Percentiles rank a stretch among this genome's conserved stretches.
Conservation (phyloP, 2,797 vertebrate genomes). For the Ambastaia sidthimunki region DNA sequence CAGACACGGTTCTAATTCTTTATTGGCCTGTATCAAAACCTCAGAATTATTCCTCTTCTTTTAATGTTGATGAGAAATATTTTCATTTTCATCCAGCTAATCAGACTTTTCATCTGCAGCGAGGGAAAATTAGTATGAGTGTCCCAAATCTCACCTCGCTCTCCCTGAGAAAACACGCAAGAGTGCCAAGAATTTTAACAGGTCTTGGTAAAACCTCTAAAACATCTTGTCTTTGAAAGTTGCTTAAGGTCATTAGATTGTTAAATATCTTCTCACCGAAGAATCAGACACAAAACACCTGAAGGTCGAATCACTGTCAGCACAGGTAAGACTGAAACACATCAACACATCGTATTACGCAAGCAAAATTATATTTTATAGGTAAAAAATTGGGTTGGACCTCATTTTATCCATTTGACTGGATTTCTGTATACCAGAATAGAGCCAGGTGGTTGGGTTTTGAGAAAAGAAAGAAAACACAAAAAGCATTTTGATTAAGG, state of each 20-base stretch:
- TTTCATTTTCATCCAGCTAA: slow-evolving; percentile 56
- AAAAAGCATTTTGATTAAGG: not conserved
- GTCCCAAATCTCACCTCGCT: slow-evolving; percentile 47
- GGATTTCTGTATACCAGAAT: not conserved
- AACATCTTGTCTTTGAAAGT: slow-evolving; percentile 40
- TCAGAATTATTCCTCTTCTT: slow-evolving; percentile 63
- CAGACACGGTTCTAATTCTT: slow-evolving; percentile 69
- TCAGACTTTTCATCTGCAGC: slow-evolving; percentile 56
- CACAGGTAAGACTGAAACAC: not conserved
- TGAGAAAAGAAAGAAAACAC: not conserved
- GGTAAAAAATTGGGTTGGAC: not conserved
- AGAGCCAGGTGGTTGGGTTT: not conserved
- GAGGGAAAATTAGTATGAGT: slow-evolving; percentile 56
- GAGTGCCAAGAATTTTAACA: slow-evolving; percentile 49
- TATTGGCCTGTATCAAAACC: slow-evolving; percentile 67
- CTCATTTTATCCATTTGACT: not conserved
- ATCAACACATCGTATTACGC: no score
- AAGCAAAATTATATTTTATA: not conserved
- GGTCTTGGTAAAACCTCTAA: slow-evolving; percentile 34
- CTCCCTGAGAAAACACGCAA: slow-evolving; percentile 12
- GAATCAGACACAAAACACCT: slow-evolving; percentile 9
- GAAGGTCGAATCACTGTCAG: not conserved
- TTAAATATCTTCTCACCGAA: slow-evolving; percentile 3
- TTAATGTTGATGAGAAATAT: slow-evolving; percentile 62
- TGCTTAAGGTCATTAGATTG: slow-evolving; percentile 12